Evolutionary conservation across 2,888 invertebrate genomes (phyloP).

Genomic region (Hofmannophila pseudospretella): DNA sequence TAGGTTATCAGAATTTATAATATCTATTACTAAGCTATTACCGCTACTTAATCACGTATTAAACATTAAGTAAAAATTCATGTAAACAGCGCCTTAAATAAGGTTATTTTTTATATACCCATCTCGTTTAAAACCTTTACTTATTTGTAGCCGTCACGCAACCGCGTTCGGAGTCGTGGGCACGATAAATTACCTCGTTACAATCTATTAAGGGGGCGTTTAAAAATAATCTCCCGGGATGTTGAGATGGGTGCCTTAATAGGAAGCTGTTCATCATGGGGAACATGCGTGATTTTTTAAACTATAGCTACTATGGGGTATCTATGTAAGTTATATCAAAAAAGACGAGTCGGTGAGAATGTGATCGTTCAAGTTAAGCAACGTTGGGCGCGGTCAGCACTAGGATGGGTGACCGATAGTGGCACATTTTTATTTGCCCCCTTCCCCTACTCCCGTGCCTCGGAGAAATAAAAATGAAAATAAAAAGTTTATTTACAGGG

Average conservation of each 20-base stretch:
- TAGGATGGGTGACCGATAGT: no score
- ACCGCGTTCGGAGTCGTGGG: slow-evolving; percentile 1
- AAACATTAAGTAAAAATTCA: background rate
- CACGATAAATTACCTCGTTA: slow-evolving; percentile 22
- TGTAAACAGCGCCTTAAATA: background rate
- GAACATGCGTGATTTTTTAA: background rate
- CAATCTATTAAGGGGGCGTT: slow-evolving; percentile 25
- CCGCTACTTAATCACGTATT: background rate
- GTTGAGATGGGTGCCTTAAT: slow-evolving; percentile 32
- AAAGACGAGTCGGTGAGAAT: no score
- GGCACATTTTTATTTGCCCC: no score
- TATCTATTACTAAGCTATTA: no score
- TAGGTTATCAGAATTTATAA: no score
- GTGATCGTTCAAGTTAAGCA: no score
- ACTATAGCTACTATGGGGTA: background rate
- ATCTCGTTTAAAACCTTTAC: slow-evolving; percentile 2
- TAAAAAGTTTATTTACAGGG: no score
- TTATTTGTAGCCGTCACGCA: slow-evolving; percentile 6
- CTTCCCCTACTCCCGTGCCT: no score
- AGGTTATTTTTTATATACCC: slow-evolving; percentile 5
- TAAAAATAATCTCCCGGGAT: slow-evolving; percentile 25
- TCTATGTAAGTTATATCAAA: no score
- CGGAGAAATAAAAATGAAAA: no score
- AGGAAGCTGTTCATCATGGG: slow-evolving; percentile 27
- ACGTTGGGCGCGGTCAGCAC: no score